These are phyloP conservation scores for Sebastes diploproa DNA, from an alignment of 2,797 vertebrate species.

Conservation along the genomic window DNA sequence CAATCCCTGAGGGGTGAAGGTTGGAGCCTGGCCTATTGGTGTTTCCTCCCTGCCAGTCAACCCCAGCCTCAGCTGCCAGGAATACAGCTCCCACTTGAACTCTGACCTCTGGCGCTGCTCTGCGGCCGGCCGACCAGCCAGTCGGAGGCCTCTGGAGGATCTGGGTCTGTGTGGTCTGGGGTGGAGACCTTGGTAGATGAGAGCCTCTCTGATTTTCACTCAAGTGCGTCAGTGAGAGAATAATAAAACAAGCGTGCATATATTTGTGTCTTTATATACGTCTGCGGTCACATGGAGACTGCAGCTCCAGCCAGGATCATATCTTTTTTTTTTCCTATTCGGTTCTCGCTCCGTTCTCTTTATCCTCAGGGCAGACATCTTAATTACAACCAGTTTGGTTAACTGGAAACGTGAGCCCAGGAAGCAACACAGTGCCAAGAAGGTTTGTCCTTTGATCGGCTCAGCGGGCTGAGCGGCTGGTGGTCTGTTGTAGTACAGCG, in stretches of 20 bases:
- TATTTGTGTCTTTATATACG: constrained; percentile 30
- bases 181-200: constrained; percentile 21
- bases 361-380: constrained; percentile 50
- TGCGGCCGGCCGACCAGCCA: constrained; percentile 2
- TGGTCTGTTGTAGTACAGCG: constrained; percentile 47
- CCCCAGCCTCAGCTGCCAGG: constrained; percentile 49
- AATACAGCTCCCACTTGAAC: constrained; percentile 53
- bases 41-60: constrained; percentile 63
- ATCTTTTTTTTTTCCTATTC: constrained; percentile 21
- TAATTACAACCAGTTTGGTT: constrained; percentile 69
- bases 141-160: constrained; percentile 32
- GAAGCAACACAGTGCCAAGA: constrained; percentile 64
- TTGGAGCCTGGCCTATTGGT: constrained; percentile 47
- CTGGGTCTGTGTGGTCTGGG: constrained; percentile 54
- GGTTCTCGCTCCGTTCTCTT: background rate
- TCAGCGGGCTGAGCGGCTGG: constrained; percentile 41
- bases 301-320: constrained; percentile 20
- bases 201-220: constrained; percentile 12
- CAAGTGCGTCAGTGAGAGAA: constrained; percentile 21
- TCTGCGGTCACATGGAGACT: constrained; percentile 31
- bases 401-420: constrained; percentile 71
- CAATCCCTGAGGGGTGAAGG: constrained; percentile 41
- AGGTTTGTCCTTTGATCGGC: constrained; percentile 60
- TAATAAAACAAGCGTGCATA: constrained; percentile 37
- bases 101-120: constrained; percentile 39